Base-by-base conservation (phyloP, 2,888 invertebrate genomes). In the Buathra laborator region DNA sequence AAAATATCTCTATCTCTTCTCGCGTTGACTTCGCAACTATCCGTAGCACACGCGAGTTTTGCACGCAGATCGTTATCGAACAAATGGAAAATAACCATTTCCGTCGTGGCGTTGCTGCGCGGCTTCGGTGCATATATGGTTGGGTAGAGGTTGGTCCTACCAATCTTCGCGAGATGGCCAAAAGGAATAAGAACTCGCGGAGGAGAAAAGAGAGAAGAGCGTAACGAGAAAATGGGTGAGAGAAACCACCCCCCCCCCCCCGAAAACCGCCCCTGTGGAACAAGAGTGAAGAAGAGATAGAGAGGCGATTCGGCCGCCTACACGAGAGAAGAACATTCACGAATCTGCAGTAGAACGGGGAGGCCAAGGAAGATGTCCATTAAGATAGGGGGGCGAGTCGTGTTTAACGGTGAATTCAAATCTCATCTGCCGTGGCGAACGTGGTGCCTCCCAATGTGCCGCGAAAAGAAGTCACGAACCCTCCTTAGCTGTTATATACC, bases 391-490 rank as follows among this genome's bases (percentile, higher is more conserved):
- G 85, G 83, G 81, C 86, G 70, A 43, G 84, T 86, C 89, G 87
- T 90, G 90, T 91, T 91, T 90, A 91, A 91, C 87, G 89, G 89
- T 86, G 87, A 91, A 88, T 91, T 89, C 89, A 85, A 90, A 91
- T 89, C 89, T 91, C 90, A 87, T 79, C 88, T 76, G 79, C 32
- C 48, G 79, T 44, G 67, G 76, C 51, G 75, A 89, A 86, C 77
- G 66, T 48, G 37, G 51, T 66, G 66, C 76, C 19, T 19, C 19
- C 43, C 66, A 43, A 53, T 66, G 76, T 66, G 76, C 37, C 66
- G 76, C 66, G 66, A 66, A 76, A 76, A 66, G 76, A 66, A 76
- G 51, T 76, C 76, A 66, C 76, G 76, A 76, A 76, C 24, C 43
- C 66, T 43, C 24, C 29, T 12, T 44, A 43, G 24, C 64, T 37